These are phyloP conservation scores for Albula glossodonta DNA, from an alignment of 2,113 vertebrate species.

Conservation along the genomic window DNA sequence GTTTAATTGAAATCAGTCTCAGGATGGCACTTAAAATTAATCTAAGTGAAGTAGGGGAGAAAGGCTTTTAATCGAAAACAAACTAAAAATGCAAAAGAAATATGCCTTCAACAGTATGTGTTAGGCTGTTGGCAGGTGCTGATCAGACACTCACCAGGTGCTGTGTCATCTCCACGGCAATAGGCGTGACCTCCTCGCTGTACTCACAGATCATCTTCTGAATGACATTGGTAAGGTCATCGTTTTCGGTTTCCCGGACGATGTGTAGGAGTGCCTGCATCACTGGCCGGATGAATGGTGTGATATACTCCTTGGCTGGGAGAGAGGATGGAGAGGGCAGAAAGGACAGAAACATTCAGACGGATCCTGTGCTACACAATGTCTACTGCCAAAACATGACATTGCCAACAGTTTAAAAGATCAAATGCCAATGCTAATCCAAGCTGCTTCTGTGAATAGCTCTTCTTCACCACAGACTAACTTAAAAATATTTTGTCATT, in stretches of 20 bases:
- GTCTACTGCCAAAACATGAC: no score
- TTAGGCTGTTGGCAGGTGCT: not conserved
- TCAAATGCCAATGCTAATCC: no score
- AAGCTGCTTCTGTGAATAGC: no score
- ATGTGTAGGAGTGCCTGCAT: slow-evolving; percentile 98
- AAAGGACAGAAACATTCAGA: not conserved
- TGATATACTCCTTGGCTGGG: slow-evolving; percentile 96
- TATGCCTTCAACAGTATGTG: not conserved
- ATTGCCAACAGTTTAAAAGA: no score
- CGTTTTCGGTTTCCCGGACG: slow-evolving; percentile 97
- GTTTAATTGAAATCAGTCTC: no score
- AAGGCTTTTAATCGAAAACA: no score
- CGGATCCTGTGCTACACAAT: not conserved
- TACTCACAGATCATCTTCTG: slow-evolving; percentile 99
- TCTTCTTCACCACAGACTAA: no score
- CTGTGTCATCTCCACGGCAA: slow-evolving; percentile 99
- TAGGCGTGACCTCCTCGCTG: slow-evolving; percentile 97
- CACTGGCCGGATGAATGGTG: slow-evolving; percentile 92
- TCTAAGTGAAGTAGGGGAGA: no score
- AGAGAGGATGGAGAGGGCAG: not conserved
- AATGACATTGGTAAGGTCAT: slow-evolving; percentile 98
- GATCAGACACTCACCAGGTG: slow-evolving; percentile 82
- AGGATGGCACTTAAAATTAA: no score
- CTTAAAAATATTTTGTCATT: no score
- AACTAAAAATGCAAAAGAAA: not conserved